Evolutionary conservation across 2,797 vertebrate species (phyloP), one percentile per base, ranked within the genome.

Genomic region (Micropoecilia bifurca): DNA sequence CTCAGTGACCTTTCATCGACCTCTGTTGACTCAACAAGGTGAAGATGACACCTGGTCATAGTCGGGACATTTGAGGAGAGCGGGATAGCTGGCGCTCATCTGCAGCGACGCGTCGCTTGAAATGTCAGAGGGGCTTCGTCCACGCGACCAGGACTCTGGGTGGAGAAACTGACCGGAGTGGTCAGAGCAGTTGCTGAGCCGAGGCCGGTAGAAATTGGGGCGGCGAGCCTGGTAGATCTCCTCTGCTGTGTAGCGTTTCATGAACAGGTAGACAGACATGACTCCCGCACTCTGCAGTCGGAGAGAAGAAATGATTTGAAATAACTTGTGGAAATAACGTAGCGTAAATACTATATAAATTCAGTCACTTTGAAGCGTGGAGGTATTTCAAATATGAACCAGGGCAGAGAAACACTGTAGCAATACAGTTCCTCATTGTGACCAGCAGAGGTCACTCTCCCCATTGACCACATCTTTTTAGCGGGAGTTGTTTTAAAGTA

Each of bases 261-360:
- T 98, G 93, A 98, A 98, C 79, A 98, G 94, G 91, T 98, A 97
- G 57, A 98, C 97, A 0, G 97, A 97, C 97, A 97, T 97, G 88
- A 98, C 97, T 0, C 97, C 97, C 0, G 97, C 97, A 0, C 96
- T 97, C 97, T 97, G 94, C 3, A 77, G 22, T 0, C 48, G 50
- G 25, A 71, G 13, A 28, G 3, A 36, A 61, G 25, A 45, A 22
- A 78, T 5, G 0, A 41, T 25, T 55, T 14, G 10, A 43, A 43
- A 6, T 14, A 13, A 8, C 30, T 13, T 25, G 14, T 6, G 46
- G 14, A 46, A 41, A 41, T 41, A 41, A 41, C n/a, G 50, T 55
- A 55, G 50, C 0, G 2, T 8, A 33, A 61, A 61, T 61, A 8
- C 22, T 6, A 61, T 16, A 7, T 61, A 61, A 33, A 61, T 61